A percentile compares a stretch with the other conserved stretches of the same genome.
Evolutionary conservation across 1,140 invertebrate genomes (phyloP).

Genomic region (Heliconius hermathena): DNA sequence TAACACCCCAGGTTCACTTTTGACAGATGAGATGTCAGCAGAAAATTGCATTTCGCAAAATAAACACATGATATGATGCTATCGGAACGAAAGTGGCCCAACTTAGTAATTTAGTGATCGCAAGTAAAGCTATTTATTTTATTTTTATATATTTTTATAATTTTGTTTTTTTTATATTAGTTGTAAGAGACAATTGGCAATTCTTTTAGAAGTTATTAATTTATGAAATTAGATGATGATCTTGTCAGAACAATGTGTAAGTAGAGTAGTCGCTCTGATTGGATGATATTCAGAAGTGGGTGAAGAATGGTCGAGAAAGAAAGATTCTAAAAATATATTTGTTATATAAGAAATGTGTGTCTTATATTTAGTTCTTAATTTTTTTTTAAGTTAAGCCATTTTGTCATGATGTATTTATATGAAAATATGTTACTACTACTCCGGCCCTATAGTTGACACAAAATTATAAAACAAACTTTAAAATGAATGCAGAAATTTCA

Average conservation of each 20-base stretch:
- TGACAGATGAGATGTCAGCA: slow-evolving; percentile 65
- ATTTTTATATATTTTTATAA: too few relatives aligned
- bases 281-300: too few relatives aligned
- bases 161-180: too few relatives aligned
- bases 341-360: too few relatives aligned
- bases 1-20: slow-evolving; percentile 56
- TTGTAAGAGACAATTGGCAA: too few relatives aligned
- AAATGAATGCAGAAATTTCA: not conserved
- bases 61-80: slow-evolving; percentile 53
- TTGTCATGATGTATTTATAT: too few relatives aligned
- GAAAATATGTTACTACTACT: not conserved
- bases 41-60: slow-evolving; percentile 64
- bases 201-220: too few relatives aligned
- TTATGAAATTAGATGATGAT: too few relatives aligned
- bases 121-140: not conserved
- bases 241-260: too few relatives aligned
- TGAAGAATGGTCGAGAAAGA: too few relatives aligned
- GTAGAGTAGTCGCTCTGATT: too few relatives aligned
- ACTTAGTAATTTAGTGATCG: not conserved
- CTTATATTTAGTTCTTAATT: not conserved
- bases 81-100: not conserved
- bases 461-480: not conserved
- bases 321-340: too few relatives aligned
- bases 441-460: not conserved
- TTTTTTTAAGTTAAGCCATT: not conserved